These are phyloP conservation scores for Muschampia plurimacula DNA, from an alignment of 2,888 invertebrate species.

Conservation along the genomic window DNA sequence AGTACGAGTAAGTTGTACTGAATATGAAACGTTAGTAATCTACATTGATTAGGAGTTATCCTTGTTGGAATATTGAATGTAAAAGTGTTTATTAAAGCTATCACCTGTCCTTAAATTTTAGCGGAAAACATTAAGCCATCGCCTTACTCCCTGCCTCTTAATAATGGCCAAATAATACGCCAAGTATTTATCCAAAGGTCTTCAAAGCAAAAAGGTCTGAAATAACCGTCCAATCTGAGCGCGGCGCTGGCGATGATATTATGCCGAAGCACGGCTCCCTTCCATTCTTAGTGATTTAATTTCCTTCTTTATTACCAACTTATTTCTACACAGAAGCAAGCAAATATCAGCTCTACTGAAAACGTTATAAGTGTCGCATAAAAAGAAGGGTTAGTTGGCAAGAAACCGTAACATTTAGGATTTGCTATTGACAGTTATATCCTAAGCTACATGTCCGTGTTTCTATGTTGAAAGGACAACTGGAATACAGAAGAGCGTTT, in stretches of 20 bases:
- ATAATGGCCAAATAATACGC: constrained; percentile 25
- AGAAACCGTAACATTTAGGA: constrained; percentile 42
- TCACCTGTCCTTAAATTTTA: constrained; percentile 9
- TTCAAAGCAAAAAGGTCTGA: constrained; percentile 42
- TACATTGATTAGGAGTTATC: no score
- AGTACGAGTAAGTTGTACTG: no score
- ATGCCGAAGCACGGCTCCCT: constrained; percentile 50
- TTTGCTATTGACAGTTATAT: constrained; percentile 48
- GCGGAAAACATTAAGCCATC: neutral
- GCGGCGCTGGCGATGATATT: constrained; percentile 45
- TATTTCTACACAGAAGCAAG: neutral
- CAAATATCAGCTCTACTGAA: neutral
- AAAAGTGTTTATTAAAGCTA: neutral
- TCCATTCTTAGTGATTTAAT: constrained; percentile 53
- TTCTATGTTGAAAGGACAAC: constrained; percentile 41
- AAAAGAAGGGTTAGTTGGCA: constrained; percentile 1
- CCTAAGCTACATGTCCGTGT: constrained; percentile 46
- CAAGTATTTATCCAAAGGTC: constrained; percentile 26
- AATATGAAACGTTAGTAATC: no score
- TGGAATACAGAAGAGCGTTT: constrained; percentile 42
- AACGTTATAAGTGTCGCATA: neutral
- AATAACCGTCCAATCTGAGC: constrained; percentile 45
- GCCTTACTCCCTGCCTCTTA: constrained; percentile 12
- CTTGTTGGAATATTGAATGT: neutral
- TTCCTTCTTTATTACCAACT: constrained; percentile 46